phyloP scores from a whole-genome alignment of 1,140 invertebrate genomes.

The Eriocheir sinensis region DNA sequence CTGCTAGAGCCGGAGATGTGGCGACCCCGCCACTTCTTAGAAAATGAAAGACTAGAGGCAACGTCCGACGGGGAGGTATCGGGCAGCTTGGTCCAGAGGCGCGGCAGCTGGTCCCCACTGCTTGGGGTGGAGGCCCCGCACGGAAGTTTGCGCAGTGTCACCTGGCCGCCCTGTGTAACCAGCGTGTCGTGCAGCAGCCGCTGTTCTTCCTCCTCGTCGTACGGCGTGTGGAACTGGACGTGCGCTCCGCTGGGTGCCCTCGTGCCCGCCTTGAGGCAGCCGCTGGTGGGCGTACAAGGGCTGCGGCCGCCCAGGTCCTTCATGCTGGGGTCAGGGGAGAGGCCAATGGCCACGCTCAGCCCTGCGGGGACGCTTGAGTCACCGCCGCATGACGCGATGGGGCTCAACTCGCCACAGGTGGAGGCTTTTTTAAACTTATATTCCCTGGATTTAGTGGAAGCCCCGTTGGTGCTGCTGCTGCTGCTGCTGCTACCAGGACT shows the following conservation, averaged over 20 bases:
- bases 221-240: conserved; percentile 78
- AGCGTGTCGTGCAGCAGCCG: conserved; percentile 63
- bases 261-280: conserved; percentile 71
- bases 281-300: conserved; percentile 74
- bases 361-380: conserved; percentile 43
- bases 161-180: conserved; percentile 58
- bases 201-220: conserved; percentile 56
- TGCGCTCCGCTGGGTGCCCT: conserved; percentile 70
- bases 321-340: conserved; percentile 21
- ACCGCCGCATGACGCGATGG: conserved; percentile 68
- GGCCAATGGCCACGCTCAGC: conserved; percentile 14
- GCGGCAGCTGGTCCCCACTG: conserved; percentile 41
- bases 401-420: conserved; percentile 55
- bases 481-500: conserved; percentile 46
- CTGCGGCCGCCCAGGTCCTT: conserved; percentile 49
- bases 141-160: conserved; percentile 38
- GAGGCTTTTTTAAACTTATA: conserved; percentile 33
- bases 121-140: conserved; percentile 34
- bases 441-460: not conserved
- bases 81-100: conserved; percentile 61
- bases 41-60: not conserved
- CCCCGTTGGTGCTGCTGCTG: conserved; percentile 18
- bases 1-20: conserved; percentile 77
- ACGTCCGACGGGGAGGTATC: conserved; percentile 64
- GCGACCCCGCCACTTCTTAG: conserved; percentile 58